phyloP scores from a whole-genome alignment of 2,888 invertebrate species.

The Agriotes lineatus region DNA sequence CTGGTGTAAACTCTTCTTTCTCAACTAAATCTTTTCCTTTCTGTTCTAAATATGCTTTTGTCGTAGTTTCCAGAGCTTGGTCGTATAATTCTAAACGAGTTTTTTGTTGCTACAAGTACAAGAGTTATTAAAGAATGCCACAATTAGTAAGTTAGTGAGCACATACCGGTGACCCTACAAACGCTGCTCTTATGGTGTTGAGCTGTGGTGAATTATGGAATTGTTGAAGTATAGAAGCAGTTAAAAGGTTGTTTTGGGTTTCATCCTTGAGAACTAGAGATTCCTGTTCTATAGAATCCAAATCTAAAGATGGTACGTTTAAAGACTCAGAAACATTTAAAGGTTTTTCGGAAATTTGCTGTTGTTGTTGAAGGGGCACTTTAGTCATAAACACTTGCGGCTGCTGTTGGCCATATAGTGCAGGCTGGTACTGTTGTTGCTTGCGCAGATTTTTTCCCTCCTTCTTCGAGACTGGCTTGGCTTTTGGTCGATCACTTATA shows the following conservation, averaged over 20 bases:
- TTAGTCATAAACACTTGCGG: slow-evolving; percentile 53
- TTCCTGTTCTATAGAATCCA: slow-evolving; percentile 59
- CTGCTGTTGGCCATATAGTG: slow-evolving; percentile 64
- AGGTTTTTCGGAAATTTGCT: slow-evolving; percentile 57
- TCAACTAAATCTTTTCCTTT: slow-evolving; percentile 55
- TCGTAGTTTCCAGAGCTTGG: slow-evolving; percentile 54
- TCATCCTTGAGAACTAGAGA: slow-evolving; percentile 60
- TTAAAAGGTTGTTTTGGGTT: slow-evolving; percentile 59
- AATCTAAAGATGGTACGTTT: slow-evolving; percentile 60
- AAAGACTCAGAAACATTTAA: slow-evolving; percentile 57
- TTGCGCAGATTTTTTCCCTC: slow-evolving; percentile 82
- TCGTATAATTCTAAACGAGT: slow-evolving; percentile 61
- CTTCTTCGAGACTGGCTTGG: slow-evolving; percentile 84
- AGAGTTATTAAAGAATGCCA: slow-evolving; percentile 54
- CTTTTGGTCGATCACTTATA: slow-evolving; percentile 87
- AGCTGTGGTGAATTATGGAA: slow-evolving; percentile 58
- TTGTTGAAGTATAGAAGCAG: slow-evolving; percentile 63
- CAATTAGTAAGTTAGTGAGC: neutral
- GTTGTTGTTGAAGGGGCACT: slow-evolving; percentile 56
- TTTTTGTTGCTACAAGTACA: slow-evolving; percentile 58
- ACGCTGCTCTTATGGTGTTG: slow-evolving; percentile 57
- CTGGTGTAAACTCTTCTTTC: slow-evolving; percentile 57
- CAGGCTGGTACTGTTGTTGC: slow-evolving; percentile 63
- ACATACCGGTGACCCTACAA: slow-evolving; percentile 61
- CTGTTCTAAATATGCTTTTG: slow-evolving; percentile 47